Conservation (phyloP, 2,113 vertebrate genomes). For the Cephalopterus ornatus region DNA sequence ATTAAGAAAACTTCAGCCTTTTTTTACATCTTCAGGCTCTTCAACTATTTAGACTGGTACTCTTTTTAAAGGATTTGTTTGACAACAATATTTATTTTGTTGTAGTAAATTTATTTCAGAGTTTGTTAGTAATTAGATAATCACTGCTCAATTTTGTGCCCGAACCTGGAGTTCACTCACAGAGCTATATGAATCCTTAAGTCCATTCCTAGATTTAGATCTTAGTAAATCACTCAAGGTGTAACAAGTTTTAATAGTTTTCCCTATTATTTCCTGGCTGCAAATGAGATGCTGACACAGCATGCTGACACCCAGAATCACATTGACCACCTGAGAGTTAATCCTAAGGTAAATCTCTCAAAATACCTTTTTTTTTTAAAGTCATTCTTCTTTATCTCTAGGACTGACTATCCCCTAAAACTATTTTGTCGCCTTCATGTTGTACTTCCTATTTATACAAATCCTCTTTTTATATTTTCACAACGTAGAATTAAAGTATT, state of each 20-base stretch:
- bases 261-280: neutral
- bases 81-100: neutral
- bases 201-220: neutral
- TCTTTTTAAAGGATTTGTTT: neutral
- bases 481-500: neutral
- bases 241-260: neutral
- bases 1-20: neutral
- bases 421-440: neutral
- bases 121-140: neutral
- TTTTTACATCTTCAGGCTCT: neutral
- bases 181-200: neutral
- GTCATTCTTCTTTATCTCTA: neutral
- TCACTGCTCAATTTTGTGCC: neutral
- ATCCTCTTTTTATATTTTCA: neutral
- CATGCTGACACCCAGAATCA: conserved; percentile 68
- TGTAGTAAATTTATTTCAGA: neutral
- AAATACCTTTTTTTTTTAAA: neutral
- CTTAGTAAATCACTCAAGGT: neutral
- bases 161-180: neutral
- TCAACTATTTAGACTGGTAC: neutral
- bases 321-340: conserved; percentile 66
- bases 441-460: neutral
- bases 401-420: neutral
- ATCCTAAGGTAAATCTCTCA: conserved; percentile 56
- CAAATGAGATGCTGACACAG: conserved; percentile 69